phyloP scores from a whole-genome alignment of 2,797 vertebrate species.

The Manis javanica region DNA sequence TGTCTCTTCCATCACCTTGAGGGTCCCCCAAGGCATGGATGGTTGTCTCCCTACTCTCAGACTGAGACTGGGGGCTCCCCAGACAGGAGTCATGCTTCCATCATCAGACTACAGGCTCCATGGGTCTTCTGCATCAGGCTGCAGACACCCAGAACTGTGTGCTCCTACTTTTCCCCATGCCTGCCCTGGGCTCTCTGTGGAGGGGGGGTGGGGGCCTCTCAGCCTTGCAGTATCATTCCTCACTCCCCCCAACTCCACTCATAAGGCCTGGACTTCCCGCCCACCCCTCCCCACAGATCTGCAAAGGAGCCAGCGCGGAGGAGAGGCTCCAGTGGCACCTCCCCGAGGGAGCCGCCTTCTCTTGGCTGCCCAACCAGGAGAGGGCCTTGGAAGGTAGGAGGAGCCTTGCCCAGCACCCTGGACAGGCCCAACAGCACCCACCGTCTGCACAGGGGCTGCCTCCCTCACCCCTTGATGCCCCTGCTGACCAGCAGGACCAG shows the following conservation, averaged over 20 bases:
- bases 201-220: neutral
- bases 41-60: neutral
- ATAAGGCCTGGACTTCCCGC: neutral
- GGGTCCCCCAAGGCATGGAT: neutral
- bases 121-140: neutral
- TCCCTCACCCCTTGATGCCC: neutral
- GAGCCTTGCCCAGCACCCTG: neutral
- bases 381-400: slow-evolving; percentile 92
- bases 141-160: neutral
- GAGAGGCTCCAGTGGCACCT: slow-evolving; percentile 95
- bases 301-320: slow-evolving; percentile 91
- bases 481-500: neutral
- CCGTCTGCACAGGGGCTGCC: neutral
- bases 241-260: neutral
- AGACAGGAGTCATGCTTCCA: neutral
- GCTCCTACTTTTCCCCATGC: neutral
- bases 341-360: slow-evolving; percentile 87
- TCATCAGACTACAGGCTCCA: neutral
- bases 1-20: neutral
- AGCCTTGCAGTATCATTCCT: neutral
- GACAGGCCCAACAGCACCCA: neutral
- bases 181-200: neutral
- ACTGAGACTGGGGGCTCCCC: neutral
- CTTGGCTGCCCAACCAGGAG: slow-evolving; percentile 94
- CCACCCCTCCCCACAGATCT: slow-evolving; percentile 89